These are phyloP conservation scores for Seira sanloemensis DNA, from an alignment of 2,888 invertebrate species.

Conservation along the genomic window DNA sequence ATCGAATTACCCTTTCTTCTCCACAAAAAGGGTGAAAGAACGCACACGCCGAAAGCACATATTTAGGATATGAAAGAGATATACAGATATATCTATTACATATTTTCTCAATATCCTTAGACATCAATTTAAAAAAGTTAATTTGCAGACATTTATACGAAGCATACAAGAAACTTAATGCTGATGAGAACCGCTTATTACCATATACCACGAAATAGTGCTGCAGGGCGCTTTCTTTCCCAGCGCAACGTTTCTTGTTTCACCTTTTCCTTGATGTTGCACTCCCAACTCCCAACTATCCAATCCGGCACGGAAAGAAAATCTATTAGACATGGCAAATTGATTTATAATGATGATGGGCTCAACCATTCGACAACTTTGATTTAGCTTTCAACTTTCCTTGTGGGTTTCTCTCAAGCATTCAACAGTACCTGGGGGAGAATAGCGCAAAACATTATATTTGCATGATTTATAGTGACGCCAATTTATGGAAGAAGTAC, in stretches of 20 bases:
- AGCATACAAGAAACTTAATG: background rate
- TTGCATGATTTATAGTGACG: slow-evolving; percentile 14
- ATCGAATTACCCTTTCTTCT: background rate
- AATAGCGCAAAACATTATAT: background rate
- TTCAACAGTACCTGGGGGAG: background rate
- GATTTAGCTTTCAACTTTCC: slow-evolving; percentile 51
- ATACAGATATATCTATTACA: too few relatives aligned
- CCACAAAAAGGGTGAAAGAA: background rate
- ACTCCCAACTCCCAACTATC: too few relatives aligned
- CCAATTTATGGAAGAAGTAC: slow-evolving; percentile 17
- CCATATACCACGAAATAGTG: background rate
- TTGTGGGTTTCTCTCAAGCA: background rate
- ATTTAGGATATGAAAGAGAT: too few relatives aligned
- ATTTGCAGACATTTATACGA: slow-evolving; percentile 22
- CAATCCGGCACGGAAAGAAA: slow-evolving; percentile 2
- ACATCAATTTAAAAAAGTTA: slow-evolving; percentile 18
- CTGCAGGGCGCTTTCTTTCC: background rate
- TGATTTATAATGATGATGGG: slow-evolving; percentile 68
- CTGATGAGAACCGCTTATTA: background rate
- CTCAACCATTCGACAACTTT: slow-evolving; percentile 49
- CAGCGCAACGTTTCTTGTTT: background rate
- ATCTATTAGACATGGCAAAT: slow-evolving; percentile 58
- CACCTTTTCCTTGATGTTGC: background rate
- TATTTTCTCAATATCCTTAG: background rate
- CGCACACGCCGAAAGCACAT: background rate